Percentiles rank a stretch among this genome's conserved stretches.
phyloP scores from a whole-genome alignment of 2,797 vertebrate species.

The Tadarida brasiliensis region DNA sequence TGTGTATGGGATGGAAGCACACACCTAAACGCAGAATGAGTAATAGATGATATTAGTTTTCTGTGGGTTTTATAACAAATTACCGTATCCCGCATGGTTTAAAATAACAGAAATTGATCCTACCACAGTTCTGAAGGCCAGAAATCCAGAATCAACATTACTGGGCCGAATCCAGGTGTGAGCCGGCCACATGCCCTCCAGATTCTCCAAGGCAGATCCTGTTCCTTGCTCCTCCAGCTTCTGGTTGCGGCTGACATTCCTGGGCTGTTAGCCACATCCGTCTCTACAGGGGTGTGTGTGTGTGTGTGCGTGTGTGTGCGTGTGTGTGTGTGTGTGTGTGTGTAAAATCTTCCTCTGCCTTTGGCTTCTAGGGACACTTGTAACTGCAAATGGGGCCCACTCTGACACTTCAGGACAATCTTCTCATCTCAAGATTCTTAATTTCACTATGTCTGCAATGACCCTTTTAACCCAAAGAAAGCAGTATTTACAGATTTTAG shows the following conservation, averaged over 20 bases:
- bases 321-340: too few relatives aligned
- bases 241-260: not conserved
- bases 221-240: not conserved
- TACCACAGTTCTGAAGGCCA: not conserved
- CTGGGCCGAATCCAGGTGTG: not conserved
- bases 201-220: not conserved
- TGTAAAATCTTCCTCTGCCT: not conserved
- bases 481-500: not conserved
- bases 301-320: not conserved
- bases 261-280: not conserved
- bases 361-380: not conserved
- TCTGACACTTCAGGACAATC: not conserved
- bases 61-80: not conserved
- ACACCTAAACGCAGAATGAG: fast-evolving
- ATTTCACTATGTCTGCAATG: not conserved
- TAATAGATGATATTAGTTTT: not conserved
- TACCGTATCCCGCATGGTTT: not conserved
- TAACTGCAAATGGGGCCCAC: not conserved
- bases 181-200: not conserved
- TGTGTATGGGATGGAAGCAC: fast-evolving
- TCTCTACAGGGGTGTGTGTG: not conserved
- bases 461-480: not conserved
- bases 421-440: not conserved
- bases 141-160: not conserved
- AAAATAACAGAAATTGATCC: not conserved